Conservation (phyloP, 2,888 invertebrate species). For the Oxytorus armatus region DNA sequence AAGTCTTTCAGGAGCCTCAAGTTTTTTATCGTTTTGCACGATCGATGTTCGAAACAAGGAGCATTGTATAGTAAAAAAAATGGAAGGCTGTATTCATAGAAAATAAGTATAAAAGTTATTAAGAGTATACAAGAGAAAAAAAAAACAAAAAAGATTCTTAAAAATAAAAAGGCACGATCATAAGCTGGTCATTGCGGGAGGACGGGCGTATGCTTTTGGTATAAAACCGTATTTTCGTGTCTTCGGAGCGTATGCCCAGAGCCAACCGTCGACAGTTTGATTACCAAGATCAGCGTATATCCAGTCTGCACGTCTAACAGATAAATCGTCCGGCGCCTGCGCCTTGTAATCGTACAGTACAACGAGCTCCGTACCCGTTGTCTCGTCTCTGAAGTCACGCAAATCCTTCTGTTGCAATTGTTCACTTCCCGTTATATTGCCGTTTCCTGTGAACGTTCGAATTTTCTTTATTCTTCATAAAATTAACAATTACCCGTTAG, state of each 20-base stretch:
- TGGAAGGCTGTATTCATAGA: slow-evolving; percentile 75
- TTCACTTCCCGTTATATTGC: slow-evolving; percentile 75
- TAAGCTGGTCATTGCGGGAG: slow-evolving; percentile 95
- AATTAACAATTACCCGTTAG: too few species aligned
- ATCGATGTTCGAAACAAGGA: slow-evolving; percentile 20
- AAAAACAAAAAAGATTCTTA: slow-evolving; percentile 33
- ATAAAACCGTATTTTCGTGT: slow-evolving; percentile 97
- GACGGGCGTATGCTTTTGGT: slow-evolving; percentile 96
- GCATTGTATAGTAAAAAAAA: slow-evolving; percentile 50
- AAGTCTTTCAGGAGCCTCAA: background rate
- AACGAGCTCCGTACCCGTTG: slow-evolving; percentile 93
- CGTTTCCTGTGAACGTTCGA: slow-evolving; percentile 77
- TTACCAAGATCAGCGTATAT: slow-evolving; percentile 97
- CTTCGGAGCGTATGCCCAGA: slow-evolving; percentile 97
- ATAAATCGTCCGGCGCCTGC: slow-evolving; percentile 96
- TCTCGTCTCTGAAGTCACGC: slow-evolving; percentile 82
- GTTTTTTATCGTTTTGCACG: background rate
- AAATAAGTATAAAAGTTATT: slow-evolving; percentile 77
- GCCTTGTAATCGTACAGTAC: slow-evolving; percentile 98
- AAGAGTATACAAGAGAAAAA: slow-evolving; percentile 69
- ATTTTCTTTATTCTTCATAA: too few species aligned
- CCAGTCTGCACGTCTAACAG: slow-evolving; percentile 96
- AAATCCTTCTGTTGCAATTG: slow-evolving; percentile 81
- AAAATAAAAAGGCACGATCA: slow-evolving; percentile 80
- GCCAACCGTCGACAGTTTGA: slow-evolving; percentile 97